phyloP scores from a whole-genome alignment of 2,888 invertebrate genomes.

The Polydesmus complanatus region DNA sequence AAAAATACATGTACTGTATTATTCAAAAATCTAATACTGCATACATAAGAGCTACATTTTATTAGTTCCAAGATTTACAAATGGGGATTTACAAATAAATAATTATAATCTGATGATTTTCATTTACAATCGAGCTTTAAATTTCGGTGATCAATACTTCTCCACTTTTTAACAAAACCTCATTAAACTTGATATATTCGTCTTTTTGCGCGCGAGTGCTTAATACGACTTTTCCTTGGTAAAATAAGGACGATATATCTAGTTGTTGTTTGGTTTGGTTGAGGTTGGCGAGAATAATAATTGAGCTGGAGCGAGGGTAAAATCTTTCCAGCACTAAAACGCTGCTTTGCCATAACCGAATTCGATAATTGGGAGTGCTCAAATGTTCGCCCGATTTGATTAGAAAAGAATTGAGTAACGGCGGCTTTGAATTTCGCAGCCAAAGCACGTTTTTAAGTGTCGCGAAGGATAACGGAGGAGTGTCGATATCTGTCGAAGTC shows the following conservation, averaged over 20 bases:
- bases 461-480: conserved; percentile 18
- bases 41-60: too few species aligned
- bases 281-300: conserved; percentile 59
- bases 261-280: conserved; percentile 30
- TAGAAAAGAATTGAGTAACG: conserved; percentile 1
- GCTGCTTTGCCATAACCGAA: conserved; percentile 25
- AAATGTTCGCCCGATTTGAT: not conserved
- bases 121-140: not conserved
- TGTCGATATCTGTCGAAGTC: conserved; percentile 14
- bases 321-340: conserved; percentile 58
- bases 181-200: conserved; percentile 39
- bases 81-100: too few species aligned
- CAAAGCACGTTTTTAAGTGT: conserved; percentile 18
- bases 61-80: too few species aligned
- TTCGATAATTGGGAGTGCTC: conserved; percentile 11
- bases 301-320: conserved; percentile 63
- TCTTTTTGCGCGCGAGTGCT: conserved; percentile 36
- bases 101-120: too few species aligned
- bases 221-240: conserved; percentile 51
- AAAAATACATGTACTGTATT: too few species aligned
- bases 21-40: too few species aligned
- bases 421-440: conserved; percentile 15
- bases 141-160: conserved; percentile 46
- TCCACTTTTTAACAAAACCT: conserved; percentile 41
- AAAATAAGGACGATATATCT: conserved; percentile 60